phyloP scores from a whole-genome alignment of 2,797 vertebrate genomes.

The Cichlasoma orientale region DNA sequence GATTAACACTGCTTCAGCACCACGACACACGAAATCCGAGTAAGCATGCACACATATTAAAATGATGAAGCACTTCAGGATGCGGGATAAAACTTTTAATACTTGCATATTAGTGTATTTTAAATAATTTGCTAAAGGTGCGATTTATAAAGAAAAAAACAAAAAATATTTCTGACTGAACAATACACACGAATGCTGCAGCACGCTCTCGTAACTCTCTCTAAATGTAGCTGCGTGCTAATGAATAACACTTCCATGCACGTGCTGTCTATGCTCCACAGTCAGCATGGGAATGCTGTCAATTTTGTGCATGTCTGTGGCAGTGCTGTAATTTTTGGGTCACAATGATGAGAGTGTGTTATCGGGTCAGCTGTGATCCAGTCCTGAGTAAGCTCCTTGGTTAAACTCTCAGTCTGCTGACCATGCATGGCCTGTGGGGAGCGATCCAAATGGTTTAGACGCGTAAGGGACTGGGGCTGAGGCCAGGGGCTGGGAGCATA shows the following conservation, averaged over 20 bases:
- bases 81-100: background rate
- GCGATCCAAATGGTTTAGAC: slow-evolving; percentile 71
- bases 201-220: background rate
- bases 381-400: slow-evolving; percentile 79
- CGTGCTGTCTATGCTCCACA: background rate
- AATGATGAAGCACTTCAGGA: slow-evolving; percentile 30
- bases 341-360: slow-evolving; percentile 73
- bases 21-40: slow-evolving; percentile 55
- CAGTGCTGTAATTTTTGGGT: slow-evolving; percentile 62
- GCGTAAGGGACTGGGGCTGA: slow-evolving; percentile 59
- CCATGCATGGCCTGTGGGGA: slow-evolving; percentile 66
- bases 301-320: slow-evolving; percentile 11
- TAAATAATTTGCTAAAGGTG: background rate
- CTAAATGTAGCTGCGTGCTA: background rate
- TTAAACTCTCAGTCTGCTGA: slow-evolving; percentile 83
- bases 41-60: slow-evolving; percentile 19
- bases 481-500: slow-evolving; percentile 67
- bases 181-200: background rate
- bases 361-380: slow-evolving; percentile 79
- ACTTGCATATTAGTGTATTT: background rate
- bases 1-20: slow-evolving; percentile 60
- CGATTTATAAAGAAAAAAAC: background rate
- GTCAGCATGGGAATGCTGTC: background rate
- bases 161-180: background rate
- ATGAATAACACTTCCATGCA: background rate